A percentile compares a stretch with the other conserved stretches of the same genome.
These are phyloP conservation scores for Rhinatrema bivittatum DNA, from an alignment of 2,797 vertebrate species.

Conservation along the genomic window DNA sequence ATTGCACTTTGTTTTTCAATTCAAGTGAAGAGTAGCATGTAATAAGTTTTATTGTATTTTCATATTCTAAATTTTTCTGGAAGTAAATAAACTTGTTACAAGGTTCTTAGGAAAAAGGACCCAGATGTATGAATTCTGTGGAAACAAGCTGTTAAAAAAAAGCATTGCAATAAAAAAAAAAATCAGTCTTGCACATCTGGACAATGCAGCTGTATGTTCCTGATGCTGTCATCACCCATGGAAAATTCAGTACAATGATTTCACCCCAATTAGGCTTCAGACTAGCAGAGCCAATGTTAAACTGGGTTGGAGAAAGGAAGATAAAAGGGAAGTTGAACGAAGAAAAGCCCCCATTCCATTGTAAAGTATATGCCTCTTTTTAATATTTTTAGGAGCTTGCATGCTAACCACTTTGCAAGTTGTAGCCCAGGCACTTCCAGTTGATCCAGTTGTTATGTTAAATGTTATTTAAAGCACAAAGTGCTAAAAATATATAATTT, in stretches of 20 bases:
- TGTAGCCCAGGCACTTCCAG: no score
- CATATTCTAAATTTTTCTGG: constrained; percentile 34
- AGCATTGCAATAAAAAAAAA: constrained; percentile 46
- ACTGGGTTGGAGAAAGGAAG: no score
- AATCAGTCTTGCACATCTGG: constrained; percentile 66
- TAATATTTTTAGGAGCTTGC: no score
- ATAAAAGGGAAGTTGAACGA: no score
- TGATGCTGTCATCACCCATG: constrained; percentile 54
- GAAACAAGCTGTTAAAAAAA: constrained; percentile 70
- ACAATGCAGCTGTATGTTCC: constrained; percentile 63
- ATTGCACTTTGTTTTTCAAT: constrained; percentile 32
- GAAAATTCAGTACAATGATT: constrained; percentile 64
- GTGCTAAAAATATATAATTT: no score
- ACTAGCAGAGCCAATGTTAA: constrained; percentile 37
- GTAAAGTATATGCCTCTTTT: no score
- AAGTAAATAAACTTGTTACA: constrained; percentile 65
- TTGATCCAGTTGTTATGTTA: no score
- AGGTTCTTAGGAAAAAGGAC: constrained; percentile 58
- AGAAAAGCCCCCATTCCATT: no score
- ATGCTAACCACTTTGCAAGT: no score
- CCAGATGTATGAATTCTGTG: constrained; percentile 68
- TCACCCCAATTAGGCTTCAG: constrained; percentile 66
- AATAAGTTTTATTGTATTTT: constrained; percentile 53
- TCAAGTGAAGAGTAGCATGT: constrained; percentile 43
- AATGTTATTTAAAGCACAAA: no score